phyloP scores from a whole-genome alignment of 2,797 vertebrate species.

The Pangasius krempfi region DNA sequence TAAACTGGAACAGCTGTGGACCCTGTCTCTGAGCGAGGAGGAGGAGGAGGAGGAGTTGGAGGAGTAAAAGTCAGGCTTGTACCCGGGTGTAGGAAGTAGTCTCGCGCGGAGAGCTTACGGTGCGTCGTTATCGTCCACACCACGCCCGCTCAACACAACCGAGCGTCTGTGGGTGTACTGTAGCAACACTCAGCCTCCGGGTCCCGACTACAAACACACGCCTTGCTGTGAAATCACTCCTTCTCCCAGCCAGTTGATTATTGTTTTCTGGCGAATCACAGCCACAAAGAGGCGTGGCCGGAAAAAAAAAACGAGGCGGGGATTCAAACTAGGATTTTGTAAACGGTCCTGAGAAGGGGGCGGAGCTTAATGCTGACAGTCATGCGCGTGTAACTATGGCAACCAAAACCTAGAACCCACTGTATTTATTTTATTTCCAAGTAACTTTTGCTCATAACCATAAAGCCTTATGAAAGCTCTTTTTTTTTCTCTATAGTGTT shows the following conservation, averaged over 20 bases:
- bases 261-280: slow-evolving; percentile 20
- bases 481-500: not conserved
- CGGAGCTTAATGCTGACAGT: not conserved
- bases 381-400: not conserved
- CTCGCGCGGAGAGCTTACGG: not conserved
- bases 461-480: not conserved
- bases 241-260: not conserved
- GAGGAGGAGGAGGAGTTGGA: not conserved
- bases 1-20: not conserved
- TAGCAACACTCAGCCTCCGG: not conserved
- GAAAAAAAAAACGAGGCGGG: not conserved
- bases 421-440: not conserved
- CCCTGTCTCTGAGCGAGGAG: not conserved
- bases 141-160: not conserved
- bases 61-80: not conserved
- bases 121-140: not conserved
- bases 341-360: not conserved
- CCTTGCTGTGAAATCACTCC: not conserved
- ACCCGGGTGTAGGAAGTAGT: not conserved
- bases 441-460: not conserved
- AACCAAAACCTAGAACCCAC: not conserved
- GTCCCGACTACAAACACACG: slow-evolving; percentile 17
- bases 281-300: not conserved
- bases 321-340: not conserved
- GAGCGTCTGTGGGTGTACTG: not conserved